Conservation (phyloP, 2,888 invertebrate genomes). For the Calameuta pallipes region DNA sequence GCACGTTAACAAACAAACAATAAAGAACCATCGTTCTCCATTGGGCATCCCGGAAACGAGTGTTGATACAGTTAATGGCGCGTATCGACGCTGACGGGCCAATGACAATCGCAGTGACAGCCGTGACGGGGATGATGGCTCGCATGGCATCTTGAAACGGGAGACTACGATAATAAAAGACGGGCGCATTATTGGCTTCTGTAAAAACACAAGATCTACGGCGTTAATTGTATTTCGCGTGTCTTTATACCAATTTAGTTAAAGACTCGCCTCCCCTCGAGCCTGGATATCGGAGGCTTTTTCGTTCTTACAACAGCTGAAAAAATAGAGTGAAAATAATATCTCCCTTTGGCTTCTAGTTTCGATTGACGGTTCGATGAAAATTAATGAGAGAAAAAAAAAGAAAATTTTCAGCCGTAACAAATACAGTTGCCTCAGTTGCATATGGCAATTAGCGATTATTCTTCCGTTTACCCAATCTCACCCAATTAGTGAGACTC, state of each 20-base stretch:
- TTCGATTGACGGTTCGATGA: neutral
- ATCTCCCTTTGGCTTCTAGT: conserved; percentile 18
- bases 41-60: conserved; percentile 35
- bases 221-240: conserved; percentile 48
- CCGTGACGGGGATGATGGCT: conserved; percentile 18
- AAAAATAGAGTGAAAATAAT: conserved; percentile 46
- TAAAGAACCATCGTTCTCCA: neutral
- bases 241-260: neutral
- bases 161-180: conserved; percentile 17
- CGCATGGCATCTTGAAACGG: conserved; percentile 16
- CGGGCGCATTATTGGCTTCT: conserved; percentile 50
- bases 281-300: conserved; percentile 11
- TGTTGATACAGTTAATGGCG: conserved; percentile 48
- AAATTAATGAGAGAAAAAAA: neutral
- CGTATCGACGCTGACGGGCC: conserved; percentile 35
- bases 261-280: conserved; percentile 18
- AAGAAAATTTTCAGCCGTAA: neutral
- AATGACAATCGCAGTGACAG: conserved; percentile 32
- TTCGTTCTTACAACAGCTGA: conserved; percentile 46
- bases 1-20: neutral
- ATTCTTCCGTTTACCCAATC: neutral
- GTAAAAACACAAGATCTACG: conserved; percentile 42
- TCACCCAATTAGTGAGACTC: neutral
- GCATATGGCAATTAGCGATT: neutral
- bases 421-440: neutral